Percentiles rank a stretch among this genome's conserved stretches.
phyloP scores from a whole-genome alignment of 2,888 invertebrate genomes.

The Polydrusus pterygomalis region DNA sequence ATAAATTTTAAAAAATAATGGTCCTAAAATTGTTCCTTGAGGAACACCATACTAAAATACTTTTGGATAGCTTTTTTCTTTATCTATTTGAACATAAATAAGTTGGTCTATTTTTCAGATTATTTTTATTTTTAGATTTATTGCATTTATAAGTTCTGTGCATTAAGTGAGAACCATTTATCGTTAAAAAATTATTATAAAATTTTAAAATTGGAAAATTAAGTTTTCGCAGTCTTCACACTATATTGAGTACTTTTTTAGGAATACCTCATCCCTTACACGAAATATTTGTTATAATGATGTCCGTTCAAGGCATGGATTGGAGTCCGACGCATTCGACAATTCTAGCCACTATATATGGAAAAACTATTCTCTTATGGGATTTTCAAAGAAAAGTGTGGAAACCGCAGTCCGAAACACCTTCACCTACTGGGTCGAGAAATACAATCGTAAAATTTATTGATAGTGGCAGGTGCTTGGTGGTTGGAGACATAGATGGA shows the following conservation, averaged over 20 bases:
- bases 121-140: too few relatives aligned
- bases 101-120: too few relatives aligned
- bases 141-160: too few relatives aligned
- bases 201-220: too few relatives aligned
- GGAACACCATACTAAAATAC: too few relatives aligned
- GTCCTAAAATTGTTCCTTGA: too few relatives aligned
- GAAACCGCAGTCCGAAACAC: conserved; percentile 78
- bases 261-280: conserved; percentile 73
- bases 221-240: too few relatives aligned
- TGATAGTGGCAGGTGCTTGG: conserved; percentile 75
- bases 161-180: too few relatives aligned
- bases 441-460: conserved; percentile 79
- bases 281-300: conserved; percentile 72
- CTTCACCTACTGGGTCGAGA: conserved; percentile 71
- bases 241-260: conserved; percentile 52
- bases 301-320: conserved; percentile 74
- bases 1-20: too few relatives aligned
- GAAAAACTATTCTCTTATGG: conserved; percentile 83
- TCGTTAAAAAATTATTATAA: too few relatives aligned
- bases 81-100: too few relatives aligned
- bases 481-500: conserved; percentile 80
- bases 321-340: conserved; percentile 87
- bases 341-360: conserved; percentile 81
- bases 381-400: conserved; percentile 84
- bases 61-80: too few relatives aligned